These are phyloP conservation scores for Ctenodactylus gundi DNA, from an alignment of 2,113 vertebrate genomes.

Conservation along the genomic window DNA sequence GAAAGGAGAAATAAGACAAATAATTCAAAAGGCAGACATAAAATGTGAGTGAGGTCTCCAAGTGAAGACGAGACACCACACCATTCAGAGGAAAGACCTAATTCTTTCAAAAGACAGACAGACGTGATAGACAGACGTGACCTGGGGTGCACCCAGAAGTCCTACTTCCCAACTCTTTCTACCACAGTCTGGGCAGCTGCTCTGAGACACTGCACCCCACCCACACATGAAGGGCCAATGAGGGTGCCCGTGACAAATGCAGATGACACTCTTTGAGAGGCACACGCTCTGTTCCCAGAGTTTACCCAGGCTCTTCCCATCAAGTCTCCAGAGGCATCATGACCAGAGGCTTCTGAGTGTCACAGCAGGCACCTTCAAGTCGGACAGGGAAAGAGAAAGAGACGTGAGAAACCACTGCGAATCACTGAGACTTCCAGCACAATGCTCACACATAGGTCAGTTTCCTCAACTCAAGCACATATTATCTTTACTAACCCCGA, in stretches of 20 bases:
- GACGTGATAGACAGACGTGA: background rate
- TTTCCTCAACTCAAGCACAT: conserved; percentile 14
- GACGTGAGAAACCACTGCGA: background rate
- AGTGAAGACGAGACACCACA: background rate
- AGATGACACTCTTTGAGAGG: background rate
- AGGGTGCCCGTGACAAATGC: background rate
- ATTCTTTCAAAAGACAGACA: no score
- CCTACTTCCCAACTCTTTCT: background rate
- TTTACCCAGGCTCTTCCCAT: background rate
- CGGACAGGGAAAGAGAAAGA: background rate
- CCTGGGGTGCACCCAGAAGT: background rate
- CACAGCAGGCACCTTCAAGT: background rate
- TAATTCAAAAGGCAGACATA: background rate
- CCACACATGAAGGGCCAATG: background rate
- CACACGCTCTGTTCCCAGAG: no score
- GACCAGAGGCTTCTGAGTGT: background rate
- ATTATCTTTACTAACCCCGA: background rate
- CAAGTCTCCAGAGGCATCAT: background rate
- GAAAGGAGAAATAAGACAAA: background rate
- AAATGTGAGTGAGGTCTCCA: background rate
- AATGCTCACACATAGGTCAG: background rate
- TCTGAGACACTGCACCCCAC: background rate
- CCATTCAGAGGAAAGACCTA: background rate
- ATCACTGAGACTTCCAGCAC: background rate
- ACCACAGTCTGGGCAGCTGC: background rate